Percentiles rank a stretch among this genome's conserved stretches.
phyloP scores from a whole-genome alignment of 37 sponge, comb jelly and placozoan genomes.

The Oscarella lobularis region DNA sequence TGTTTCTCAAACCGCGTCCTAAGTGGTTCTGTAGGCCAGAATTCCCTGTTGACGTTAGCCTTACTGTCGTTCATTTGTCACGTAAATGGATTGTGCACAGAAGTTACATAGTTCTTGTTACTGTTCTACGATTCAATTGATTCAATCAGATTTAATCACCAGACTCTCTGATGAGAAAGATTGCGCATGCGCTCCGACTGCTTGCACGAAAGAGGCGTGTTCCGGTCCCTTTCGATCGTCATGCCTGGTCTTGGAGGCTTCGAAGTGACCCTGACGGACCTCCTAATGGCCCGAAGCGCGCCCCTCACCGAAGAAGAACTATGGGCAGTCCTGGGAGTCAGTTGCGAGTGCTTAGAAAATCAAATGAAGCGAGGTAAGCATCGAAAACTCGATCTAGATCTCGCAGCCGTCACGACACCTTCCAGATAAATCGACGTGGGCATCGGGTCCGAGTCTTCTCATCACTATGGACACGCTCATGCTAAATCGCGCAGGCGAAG shows the following conservation, averaged over 20 bases:
- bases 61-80: too few relatives aligned
- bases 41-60: too few relatives aligned
- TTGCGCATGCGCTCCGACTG: too few relatives aligned
- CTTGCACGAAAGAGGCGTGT: too few relatives aligned
- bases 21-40: too few relatives aligned
- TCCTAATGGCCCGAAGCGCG: constrained; percentile 12
- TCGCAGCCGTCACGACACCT: too few relatives aligned
- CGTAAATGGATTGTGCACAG: too few relatives aligned
- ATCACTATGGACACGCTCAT: constrained; percentile 47
- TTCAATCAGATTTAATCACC: too few relatives aligned
- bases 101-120: too few relatives aligned
- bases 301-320: constrained; percentile 21
- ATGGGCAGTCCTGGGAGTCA: constrained; percentile 23
- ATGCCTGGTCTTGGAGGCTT: not conserved
- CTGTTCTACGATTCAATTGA: too few relatives aligned
- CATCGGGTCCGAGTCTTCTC: constrained; percentile 19
- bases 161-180: too few relatives aligned
- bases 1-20: too few relatives aligned
- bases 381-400: not conserved
- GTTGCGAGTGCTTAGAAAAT: not conserved
- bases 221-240: not conserved
- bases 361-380: not conserved
- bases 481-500: constrained; percentile 21
- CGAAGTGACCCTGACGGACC: constrained; percentile 14
- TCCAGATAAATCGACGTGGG: not conserved